These are phyloP conservation scores for Microtus oregoni DNA, from an alignment of 2,113 vertebrate species.

Conservation along the genomic window DNA sequence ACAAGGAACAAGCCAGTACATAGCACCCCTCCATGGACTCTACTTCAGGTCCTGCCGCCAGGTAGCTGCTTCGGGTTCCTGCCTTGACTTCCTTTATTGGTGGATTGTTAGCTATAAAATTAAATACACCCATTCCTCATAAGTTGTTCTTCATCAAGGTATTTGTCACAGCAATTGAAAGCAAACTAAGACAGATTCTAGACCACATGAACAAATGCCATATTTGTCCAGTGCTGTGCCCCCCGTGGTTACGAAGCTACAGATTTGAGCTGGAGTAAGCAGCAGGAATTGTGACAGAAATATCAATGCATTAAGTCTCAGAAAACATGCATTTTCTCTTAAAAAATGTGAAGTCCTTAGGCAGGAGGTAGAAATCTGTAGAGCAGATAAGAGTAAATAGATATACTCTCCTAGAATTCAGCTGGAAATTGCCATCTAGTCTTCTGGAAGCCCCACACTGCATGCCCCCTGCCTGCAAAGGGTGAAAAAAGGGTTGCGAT, in stretches of 20 bases:
- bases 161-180: not conserved
- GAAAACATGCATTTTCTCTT: conserved; percentile 65
- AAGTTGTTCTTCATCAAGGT: not conserved
- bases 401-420: conserved; percentile 13
- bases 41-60: not conserved
- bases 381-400: conserved; percentile 18
- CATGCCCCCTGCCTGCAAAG: conserved; percentile 23
- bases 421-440: conserved; percentile 58
- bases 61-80: not conserved
- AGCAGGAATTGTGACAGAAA: conserved; percentile 70
- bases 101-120: not conserved
- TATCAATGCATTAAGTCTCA: conserved; percentile 6
- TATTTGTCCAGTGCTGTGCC: conserved; percentile 60
- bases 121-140: not conserved
- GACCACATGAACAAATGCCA: not conserved
- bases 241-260: conserved; percentile 60
- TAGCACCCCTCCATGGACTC: not conserved
- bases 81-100: too few relatives aligned
- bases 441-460: not conserved
- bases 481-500: not conserved
- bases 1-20: not conserved
- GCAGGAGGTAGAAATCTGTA: conserved; percentile 23
- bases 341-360: conserved; percentile 64
- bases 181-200: not conserved
- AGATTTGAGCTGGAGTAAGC: conserved; percentile 47